Percentiles rank a stretch among this genome's conserved stretches.
Evolutionary conservation across 1,140 invertebrate genomes (phyloP).

Genomic region (Tribolium madens): DNA sequence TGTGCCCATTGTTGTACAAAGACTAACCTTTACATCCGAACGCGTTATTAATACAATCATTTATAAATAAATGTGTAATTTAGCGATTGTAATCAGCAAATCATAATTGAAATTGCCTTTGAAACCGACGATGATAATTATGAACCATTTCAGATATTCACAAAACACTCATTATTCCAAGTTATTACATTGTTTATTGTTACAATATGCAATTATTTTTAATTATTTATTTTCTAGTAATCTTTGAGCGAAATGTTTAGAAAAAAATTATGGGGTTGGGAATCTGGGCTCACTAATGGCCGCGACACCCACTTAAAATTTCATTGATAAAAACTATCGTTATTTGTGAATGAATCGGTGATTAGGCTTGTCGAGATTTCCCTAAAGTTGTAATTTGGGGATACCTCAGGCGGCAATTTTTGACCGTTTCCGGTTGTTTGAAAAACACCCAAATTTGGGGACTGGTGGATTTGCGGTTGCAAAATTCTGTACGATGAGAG

Average conservation of each 20-base stretch:
- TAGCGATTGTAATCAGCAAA: constrained; percentile 46
- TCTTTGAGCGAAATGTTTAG: not conserved
- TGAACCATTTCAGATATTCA: constrained; percentile 40
- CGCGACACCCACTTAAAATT: constrained; percentile 39
- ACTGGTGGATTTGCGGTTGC: too few species aligned
- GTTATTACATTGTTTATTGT: constrained; percentile 29
- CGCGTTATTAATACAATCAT: constrained; percentile 47
- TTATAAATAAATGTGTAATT: constrained; percentile 43
- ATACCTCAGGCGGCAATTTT: not conserved
- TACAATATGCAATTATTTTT: constrained; percentile 12
- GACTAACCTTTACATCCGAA: constrained; percentile 13
- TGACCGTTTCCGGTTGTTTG: not conserved
- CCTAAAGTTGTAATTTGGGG: not conserved
- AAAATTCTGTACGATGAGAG: not conserved
- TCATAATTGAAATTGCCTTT: constrained; percentile 49
- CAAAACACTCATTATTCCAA: constrained; percentile 1
- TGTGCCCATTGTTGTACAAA: too few species aligned
- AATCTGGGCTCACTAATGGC: not conserved
- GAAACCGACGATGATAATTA: constrained; percentile 43
- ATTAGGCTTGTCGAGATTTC: constrained; percentile 22
- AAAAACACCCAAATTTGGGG: too few species aligned
- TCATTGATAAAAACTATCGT: constrained; percentile 37
- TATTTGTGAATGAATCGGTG: constrained; percentile 30
- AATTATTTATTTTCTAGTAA: constrained; percentile 31
- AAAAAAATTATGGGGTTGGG: not conserved